Evolutionary conservation across 2,888 invertebrate species (phyloP), one percentile per base, ranked within the genome.

Genomic region (Trilocha varians): DNA sequence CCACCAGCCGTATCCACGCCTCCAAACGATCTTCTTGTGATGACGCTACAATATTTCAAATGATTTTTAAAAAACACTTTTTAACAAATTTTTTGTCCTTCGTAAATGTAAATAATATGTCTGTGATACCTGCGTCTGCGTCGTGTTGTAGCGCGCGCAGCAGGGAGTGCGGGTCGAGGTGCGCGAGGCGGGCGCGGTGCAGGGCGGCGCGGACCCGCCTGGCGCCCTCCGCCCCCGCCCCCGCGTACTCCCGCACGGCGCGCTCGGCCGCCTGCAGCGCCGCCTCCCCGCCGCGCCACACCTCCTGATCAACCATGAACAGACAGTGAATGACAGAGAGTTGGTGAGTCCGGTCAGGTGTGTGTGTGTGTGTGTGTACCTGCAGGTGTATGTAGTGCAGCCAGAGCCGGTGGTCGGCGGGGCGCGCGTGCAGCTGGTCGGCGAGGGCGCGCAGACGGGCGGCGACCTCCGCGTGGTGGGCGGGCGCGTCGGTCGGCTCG

Each of bases 331-430:
- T n/a, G n/a, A n/a, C n/a, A n/a, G n/a, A n/a, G n/a, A n/a, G n/a
- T n/a, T n/a, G n/a, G n/a, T n/a, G n/a, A n/a, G n/a, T n/a, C n/a
- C n/a, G n/a, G n/a, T n/a, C n/a, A n/a, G n/a, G n/a, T n/a, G n/a
- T n/a, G n/a, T n/a, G n/a, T n/a, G n/a, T n/a, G n/a, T n/a, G n/a
- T n/a, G n/a, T n/a, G n/a, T n/a, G n/a, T n/a, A n/a, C n/a, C n/a
- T n/a, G n/a, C n/a, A n/a, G n/a, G n/a, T n/a, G n/a, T n/a, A n/a
- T 62, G 46, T 63, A 75, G 13, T 48, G 54, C 41, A 76, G 59
- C 79, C 79, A 78, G 5, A 75, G 56, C 5, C 44, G 44, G n/a
- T 56, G 57, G 46, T 78, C 73, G 3, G 13, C 13, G 0, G 78
- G 75, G 3, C 46, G 36, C n/a, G 52, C 61, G 1, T 57, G 58